phyloP scores from a whole-genome alignment of 2,888 invertebrate genomes.

The Sphaerophoria taeniata region DNA sequence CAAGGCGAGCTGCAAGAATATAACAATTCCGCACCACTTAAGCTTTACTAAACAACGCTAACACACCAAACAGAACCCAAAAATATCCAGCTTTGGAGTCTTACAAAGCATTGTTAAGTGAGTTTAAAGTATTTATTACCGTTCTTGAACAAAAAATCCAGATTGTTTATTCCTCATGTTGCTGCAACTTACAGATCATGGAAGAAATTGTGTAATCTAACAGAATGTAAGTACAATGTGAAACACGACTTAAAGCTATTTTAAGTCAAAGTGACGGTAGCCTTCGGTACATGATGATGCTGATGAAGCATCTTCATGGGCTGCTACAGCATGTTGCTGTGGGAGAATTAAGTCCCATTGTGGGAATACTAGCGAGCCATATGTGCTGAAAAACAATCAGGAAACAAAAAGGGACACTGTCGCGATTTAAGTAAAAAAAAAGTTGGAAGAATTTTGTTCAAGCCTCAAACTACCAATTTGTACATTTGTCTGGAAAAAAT shows the following conservation, averaged over 20 bases:
- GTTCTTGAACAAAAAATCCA: constrained; percentile 48
- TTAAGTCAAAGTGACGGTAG: constrained; percentile 29
- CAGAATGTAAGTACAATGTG: constrained; percentile 57
- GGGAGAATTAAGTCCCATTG: constrained; percentile 20
- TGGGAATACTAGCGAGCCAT: constrained; percentile 29
- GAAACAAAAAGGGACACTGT: constrained; percentile 54
- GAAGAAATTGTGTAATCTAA: constrained; percentile 58
- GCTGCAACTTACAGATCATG: constrained; percentile 36
- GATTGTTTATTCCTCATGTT: constrained; percentile 67
- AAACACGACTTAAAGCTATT: constrained; percentile 63
- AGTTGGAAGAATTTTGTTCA: too few species aligned
- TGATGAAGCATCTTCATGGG: constrained; percentile 32
- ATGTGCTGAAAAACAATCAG: neutral
- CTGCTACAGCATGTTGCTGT: constrained; percentile 22
- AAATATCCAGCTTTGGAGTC: neutral
- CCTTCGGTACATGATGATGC: constrained; percentile 29
- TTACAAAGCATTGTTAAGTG: constrained; percentile 15
- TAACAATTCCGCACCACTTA: constrained; percentile 15
- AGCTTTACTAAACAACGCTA: too few species aligned
- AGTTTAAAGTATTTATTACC: constrained; percentile 47
- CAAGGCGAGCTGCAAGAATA: constrained; percentile 17
- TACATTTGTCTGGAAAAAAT: constrained; percentile 42
- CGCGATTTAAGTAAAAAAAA: too few species aligned
- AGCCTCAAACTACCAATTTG: too few species aligned
- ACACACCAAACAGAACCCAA: neutral